phyloP scores from a whole-genome alignment of 2,113 vertebrate species.

The Calyptomena viridis region DNA sequence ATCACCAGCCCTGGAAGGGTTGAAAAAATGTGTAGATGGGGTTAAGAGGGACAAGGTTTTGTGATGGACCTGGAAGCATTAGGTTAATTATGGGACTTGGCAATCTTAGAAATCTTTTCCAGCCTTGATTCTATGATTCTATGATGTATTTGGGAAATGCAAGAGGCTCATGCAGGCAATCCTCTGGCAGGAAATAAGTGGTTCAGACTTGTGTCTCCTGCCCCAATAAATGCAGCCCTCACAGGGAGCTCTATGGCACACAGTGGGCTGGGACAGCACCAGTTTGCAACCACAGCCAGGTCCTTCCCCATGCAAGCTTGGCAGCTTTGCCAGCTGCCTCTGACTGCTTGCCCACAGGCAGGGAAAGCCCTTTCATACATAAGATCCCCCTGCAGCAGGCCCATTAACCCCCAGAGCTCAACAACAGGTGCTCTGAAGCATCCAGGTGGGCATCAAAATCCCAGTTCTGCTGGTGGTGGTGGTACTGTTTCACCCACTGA shows the following conservation, averaged over 20 bases:
- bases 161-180: accelerated
- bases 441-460: background rate
- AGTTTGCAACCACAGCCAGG: background rate
- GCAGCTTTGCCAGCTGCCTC: background rate
- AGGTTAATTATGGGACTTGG: background rate
- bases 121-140: background rate
- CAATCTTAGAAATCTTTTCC: background rate
- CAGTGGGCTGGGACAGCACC: accelerated
- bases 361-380: background rate
- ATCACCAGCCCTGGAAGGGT: background rate
- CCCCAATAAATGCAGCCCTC: accelerated
- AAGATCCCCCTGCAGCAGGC: background rate
- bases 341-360: accelerated
- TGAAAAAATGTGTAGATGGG: background rate
- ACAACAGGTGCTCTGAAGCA: too few species aligned
- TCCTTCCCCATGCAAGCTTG: background rate
- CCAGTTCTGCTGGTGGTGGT: background rate
- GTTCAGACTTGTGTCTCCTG: background rate
- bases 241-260: accelerated
- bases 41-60: background rate
- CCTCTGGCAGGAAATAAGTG: background rate
- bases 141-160: background rate
- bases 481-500: accelerated
- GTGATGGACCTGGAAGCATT: background rate
- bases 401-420: background rate